Percentiles rank a stretch among this genome's conserved stretches.
phyloP scores from a whole-genome alignment of 2,888 invertebrate species.

The Diogma glabrata region DNA sequence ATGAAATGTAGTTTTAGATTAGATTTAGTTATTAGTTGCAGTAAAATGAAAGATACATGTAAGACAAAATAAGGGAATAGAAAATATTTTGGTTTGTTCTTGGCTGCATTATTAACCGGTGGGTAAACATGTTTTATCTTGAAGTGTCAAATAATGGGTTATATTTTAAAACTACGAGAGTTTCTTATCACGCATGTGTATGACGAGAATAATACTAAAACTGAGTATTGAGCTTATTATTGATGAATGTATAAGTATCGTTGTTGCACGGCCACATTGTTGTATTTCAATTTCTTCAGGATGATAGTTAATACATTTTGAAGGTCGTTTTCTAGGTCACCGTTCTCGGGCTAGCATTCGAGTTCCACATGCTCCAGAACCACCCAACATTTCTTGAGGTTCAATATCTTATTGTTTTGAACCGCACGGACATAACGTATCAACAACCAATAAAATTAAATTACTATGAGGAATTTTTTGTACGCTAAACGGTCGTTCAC shows the following conservation, averaged over 20 bases:
- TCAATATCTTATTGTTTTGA: slow-evolving; percentile 75
- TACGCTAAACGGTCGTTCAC: slow-evolving; percentile 85
- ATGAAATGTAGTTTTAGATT: too few species aligned
- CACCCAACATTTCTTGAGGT: slow-evolving; percentile 55
- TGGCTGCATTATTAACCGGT: too few species aligned
- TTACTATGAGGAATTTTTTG: slow-evolving; percentile 86
- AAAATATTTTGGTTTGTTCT: too few species aligned
- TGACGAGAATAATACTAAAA: slow-evolving; percentile 2
- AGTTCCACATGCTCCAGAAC: slow-evolving; percentile 38
- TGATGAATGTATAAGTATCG: not conserved
- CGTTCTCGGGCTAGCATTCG: slow-evolving; percentile 50
- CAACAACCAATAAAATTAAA: slow-evolving; percentile 76
- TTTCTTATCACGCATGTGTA: slow-evolving; percentile 7
- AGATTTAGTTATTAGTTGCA: too few species aligned
- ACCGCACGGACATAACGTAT: slow-evolving; percentile 79
- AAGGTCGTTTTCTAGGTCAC: slow-evolving; percentile 59
- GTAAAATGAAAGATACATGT: too few species aligned
- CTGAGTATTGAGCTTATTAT: slow-evolving; percentile 2
- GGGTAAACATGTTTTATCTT: too few species aligned
- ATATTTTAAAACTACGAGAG: too few species aligned
- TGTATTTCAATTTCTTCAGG: slow-evolving; percentile 56
- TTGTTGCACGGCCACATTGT: slow-evolving; percentile 28
- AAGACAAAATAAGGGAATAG: too few species aligned
- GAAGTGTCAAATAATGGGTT: too few species aligned
- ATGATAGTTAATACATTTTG: slow-evolving; percentile 79